Evolutionary conservation across 2,797 vertebrate species (phyloP).

Genomic region (Pangasius krempfi): DNA sequence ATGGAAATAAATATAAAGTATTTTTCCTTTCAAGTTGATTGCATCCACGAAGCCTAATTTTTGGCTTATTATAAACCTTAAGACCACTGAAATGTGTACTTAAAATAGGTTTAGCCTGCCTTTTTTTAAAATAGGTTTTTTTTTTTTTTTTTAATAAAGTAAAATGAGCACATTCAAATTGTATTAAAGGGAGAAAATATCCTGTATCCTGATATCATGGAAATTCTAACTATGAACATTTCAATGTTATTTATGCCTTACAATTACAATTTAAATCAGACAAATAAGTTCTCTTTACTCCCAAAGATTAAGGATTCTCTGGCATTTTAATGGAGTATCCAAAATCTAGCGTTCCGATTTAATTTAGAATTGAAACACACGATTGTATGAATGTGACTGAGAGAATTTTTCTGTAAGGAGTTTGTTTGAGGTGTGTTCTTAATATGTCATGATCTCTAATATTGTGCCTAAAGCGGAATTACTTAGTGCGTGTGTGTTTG

Average conservation of each 20-base stretch:
- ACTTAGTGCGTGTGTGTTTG: neutral
- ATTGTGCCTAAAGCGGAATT: neutral
- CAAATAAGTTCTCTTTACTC: neutral
- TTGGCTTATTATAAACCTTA: too few species aligned
- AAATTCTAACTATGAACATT: neutral
- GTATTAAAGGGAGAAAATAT: neutral
- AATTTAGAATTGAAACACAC: neutral
- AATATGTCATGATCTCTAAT: neutral
- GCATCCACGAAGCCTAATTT: neutral
- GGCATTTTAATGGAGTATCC: neutral
- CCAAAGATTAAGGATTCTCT: neutral
- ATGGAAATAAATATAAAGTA: neutral
- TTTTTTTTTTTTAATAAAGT: neutral
- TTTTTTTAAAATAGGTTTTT: neutral
- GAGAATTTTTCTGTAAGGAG: neutral
- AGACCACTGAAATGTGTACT: neutral
- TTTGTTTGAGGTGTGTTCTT: neutral
- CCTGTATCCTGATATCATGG: neutral
- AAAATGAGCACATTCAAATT: neutral
- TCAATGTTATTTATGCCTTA: neutral
- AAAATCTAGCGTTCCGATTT: neutral
- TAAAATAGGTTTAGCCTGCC: neutral
- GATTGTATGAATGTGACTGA: neutral
- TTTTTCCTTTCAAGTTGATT: neutral
- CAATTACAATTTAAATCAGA: neutral